These are phyloP conservation scores for Andrena cerasifolii DNA, from an alignment of 1,140 invertebrate genomes.

Conservation along the genomic window DNA sequence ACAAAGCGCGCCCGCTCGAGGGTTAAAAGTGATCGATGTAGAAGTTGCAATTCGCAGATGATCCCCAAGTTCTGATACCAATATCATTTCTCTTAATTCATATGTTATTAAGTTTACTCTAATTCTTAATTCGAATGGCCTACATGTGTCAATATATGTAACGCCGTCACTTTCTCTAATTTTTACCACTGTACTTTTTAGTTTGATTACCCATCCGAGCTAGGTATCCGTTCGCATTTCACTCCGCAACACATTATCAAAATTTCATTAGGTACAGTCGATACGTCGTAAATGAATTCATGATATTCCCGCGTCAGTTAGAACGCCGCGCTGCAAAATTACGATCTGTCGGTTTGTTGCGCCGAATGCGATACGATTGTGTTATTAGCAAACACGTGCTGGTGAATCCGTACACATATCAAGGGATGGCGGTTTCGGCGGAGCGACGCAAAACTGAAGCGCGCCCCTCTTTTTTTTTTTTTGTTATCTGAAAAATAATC, in stretches of 20 bases:
- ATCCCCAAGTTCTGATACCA: too few relatives aligned
- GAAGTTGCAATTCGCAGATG: too few relatives aligned
- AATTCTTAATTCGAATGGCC: too few relatives aligned
- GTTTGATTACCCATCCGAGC: background rate
- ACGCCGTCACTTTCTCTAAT: too few relatives aligned
- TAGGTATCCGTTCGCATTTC: too few relatives aligned
- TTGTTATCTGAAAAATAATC: constrained; percentile 11
- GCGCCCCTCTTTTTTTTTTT: background rate
- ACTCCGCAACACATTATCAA: background rate
- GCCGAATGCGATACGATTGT: background rate
- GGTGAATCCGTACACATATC: background rate
- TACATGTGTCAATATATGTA: too few relatives aligned
- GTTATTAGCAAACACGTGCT: background rate
- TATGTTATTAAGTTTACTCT: too few relatives aligned
- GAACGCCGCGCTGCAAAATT: background rate
- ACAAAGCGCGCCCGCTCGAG: too few relatives aligned
- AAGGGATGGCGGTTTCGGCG: background rate
- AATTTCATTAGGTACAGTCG: constrained; percentile 5
- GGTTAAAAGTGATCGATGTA: too few relatives aligned
- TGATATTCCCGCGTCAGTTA: background rate
- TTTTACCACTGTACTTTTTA: too few relatives aligned
- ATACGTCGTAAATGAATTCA: constrained; percentile 12
- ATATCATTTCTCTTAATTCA: too few relatives aligned
- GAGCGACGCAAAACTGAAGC: background rate
- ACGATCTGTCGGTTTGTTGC: background rate